phyloP scores from a whole-genome alignment of 1,140 invertebrate species.

The Proctacanthus coquilletti region DNA sequence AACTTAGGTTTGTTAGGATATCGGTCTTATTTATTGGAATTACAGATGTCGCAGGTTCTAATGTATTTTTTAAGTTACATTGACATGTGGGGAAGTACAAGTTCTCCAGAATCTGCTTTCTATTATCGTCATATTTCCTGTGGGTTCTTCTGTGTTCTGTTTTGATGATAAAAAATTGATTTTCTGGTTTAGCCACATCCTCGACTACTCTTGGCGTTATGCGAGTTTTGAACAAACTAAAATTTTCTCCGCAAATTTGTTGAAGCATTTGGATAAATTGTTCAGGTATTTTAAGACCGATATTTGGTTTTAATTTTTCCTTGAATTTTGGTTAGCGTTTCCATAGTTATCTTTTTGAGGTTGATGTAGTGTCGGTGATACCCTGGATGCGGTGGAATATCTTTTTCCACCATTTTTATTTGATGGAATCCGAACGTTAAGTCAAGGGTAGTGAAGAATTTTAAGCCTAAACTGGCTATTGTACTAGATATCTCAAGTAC shows the following conservation, averaged over 20 bases:
- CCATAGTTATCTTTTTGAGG: background rate
- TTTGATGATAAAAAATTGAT: background rate
- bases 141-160: background rate
- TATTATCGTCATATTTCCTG: background rate
- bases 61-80: background rate
- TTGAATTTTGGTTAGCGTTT: too few relatives aligned
- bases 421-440: conserved; percentile 32
- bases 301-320: too few relatives aligned
- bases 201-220: conserved; percentile 3
- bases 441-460: conserved; percentile 30
- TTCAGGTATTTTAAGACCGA: conserved; percentile 7
- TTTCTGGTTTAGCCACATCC: background rate
- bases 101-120: too few relatives aligned
- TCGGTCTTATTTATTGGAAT: conserved; percentile 4
- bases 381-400: conserved; percentile 7
- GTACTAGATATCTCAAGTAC: conserved; percentile 30
- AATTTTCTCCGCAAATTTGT: background rate
- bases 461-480: conserved; percentile 23
- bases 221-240: background rate
- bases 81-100: too few relatives aligned
- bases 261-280: background rate
- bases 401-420: conserved; percentile 20
- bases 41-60: background rate
- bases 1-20: background rate
- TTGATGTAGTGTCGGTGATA: conserved; percentile 2